Evolutionary conservation across 1,140 invertebrate species (phyloP), one percentile per base, ranked within the genome.

Genomic region (Zaprionus africanus): DNA sequence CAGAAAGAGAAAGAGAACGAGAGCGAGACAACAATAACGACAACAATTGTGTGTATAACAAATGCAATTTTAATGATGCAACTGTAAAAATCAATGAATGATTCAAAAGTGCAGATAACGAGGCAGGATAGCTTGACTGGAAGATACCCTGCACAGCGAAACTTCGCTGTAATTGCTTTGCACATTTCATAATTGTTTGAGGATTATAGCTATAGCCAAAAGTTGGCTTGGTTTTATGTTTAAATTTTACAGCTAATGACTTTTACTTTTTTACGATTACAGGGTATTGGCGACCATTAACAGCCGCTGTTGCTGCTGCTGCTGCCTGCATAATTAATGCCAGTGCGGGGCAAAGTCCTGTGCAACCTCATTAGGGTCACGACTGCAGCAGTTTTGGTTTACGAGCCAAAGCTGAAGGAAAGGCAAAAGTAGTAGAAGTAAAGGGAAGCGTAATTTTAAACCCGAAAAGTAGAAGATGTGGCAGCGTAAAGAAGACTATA

Each of bases 51-150:
- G 31, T 34, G 31, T 24, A 38, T 31, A 70, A 75, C 59, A 87
- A 87, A 88, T 87, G 84, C 81, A 87, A 81, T 78, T 87, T 87
- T 84, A 84, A 87, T 90, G 81, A 87, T 88, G 84, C 78, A 70
- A 64, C 56, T 72, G 71, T 9, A 79, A 78, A 63, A 84, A 84
- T 87, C 81, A 76, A 87, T 87, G 60, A 57, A 73, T 60, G 54
- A 81, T 78, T 54, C 58, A 78, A 65, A 46, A 76, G 66, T 71
- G 34, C 19, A 64, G 17, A 24, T n/a, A 12, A 4, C 7, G 36
- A 17, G 19, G 13, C 5, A 36, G 13, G 4, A 7, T 2, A 17
- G n/a, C 1, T 9, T n/a, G 17, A 36, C 26, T 4, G 7, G 5
- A 31, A 59, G 46, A 4, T 51, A 51, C 46, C 46, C 46, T 51